These are phyloP conservation scores for Aphidius ervi DNA, from an alignment of 1,140 invertebrate genomes.

Conservation along the genomic window DNA sequence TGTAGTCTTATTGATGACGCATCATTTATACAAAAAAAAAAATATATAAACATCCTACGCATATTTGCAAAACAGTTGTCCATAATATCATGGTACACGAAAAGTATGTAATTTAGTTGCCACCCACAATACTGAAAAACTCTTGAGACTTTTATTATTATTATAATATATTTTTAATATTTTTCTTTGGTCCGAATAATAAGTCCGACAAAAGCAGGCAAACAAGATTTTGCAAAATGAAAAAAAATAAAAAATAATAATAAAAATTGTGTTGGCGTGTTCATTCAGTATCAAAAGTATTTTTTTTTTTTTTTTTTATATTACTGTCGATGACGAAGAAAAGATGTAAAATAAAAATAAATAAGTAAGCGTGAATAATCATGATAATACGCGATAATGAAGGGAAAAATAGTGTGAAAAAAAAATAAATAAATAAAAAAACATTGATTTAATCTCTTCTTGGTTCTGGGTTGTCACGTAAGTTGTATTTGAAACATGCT, in stretches of 20 bases:
- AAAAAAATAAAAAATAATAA: conserved; percentile 7
- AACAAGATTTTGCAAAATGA: background rate
- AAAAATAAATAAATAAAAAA: background rate
- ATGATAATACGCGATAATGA: too few relatives aligned
- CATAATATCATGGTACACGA: too few relatives aligned
- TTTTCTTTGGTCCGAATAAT: conserved; percentile 3
- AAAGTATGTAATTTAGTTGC: too few relatives aligned
- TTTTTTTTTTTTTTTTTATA: background rate
- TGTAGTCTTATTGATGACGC: conserved; percentile 1
- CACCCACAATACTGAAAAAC: too few relatives aligned
- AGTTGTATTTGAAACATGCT: conserved; percentile 2
- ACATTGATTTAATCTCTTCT: conserved; percentile 7
- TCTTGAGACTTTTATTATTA: too few relatives aligned
- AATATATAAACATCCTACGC: too few relatives aligned
- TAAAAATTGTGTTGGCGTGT: conserved; percentile 14
- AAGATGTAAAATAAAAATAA: too few relatives aligned
- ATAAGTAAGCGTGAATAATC: background rate
- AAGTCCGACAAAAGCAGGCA: background rate
- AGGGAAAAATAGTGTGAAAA: background rate
- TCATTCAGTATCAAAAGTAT: conserved; percentile 11
- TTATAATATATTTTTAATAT: too few relatives aligned
- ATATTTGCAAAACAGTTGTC: background rate
- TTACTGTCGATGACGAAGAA: too few relatives aligned
- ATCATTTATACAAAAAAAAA: background rate
- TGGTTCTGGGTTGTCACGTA: background rate